A percentile compares a stretch with the other conserved stretches of the same genome.
Conservation (phyloP, 1,140 invertebrate species). For the Dendrolimus punctatus region DNA sequence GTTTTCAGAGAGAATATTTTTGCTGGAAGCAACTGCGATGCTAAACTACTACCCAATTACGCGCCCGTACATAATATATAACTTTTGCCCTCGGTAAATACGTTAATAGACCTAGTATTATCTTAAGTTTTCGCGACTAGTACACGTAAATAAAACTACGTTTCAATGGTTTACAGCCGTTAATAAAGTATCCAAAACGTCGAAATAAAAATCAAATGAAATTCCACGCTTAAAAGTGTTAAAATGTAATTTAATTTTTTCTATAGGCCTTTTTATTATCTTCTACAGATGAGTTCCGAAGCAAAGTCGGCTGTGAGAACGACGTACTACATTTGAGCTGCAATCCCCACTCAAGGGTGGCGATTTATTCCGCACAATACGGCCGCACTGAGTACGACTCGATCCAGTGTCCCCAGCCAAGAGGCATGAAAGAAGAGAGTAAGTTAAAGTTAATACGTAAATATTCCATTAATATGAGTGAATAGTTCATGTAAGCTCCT, state of each 20-base stretch:
- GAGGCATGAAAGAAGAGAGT: conserved; percentile 91
- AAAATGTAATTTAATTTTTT: background rate
- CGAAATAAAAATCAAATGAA: no score
- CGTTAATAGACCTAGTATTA: no score
- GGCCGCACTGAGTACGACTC: conserved; percentile 91
- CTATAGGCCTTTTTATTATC: background rate
- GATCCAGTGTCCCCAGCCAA: conserved; percentile 89
- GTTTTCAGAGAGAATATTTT: no score
- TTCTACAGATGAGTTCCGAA: conserved; percentile 89
- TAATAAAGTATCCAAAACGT: no score
- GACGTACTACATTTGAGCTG: conserved; percentile 88
- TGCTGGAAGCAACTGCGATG: no score
- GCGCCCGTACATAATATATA: no score
- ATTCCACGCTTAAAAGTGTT: no score
- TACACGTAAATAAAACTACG: no score
- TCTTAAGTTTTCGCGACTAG: no score
- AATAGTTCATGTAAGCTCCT: background rate
- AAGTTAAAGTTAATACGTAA: conserved; percentile 50
- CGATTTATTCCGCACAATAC: conserved; percentile 92
- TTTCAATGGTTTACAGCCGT: no score
- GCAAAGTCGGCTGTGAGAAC: conserved; percentile 92
- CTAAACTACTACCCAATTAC: no score
- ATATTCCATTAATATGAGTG: conserved; percentile 1
- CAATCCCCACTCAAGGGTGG: conserved; percentile 86
- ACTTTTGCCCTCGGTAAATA: no score